Evolutionary conservation across 2,113 vertebrate genomes (phyloP).

Genomic region (Anas platyrhynchos): DNA sequence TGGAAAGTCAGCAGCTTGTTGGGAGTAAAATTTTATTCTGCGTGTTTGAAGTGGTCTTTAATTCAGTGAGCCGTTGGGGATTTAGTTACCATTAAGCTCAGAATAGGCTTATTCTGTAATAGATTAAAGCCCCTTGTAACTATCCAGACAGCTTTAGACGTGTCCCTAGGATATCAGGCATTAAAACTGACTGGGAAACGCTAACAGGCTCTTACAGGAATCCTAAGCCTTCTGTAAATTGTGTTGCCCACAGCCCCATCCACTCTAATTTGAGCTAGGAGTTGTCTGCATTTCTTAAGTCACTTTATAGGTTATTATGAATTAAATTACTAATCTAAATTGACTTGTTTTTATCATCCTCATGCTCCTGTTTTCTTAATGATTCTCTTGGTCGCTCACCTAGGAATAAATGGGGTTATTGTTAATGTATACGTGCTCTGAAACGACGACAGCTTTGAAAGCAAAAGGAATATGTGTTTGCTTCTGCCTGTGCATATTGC

Average conservation of each 20-base stretch:
- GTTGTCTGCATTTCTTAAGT: rapidly evolving
- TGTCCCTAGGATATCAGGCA: rapidly evolving
- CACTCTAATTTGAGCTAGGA: not conserved
- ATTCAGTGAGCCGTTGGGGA: conserved; percentile 5
- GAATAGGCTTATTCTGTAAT: not conserved
- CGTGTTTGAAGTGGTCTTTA: conserved; percentile 35
- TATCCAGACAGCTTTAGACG: not conserved
- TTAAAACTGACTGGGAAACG: not conserved
- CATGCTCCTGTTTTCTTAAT: not conserved
- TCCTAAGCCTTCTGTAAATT: not conserved
- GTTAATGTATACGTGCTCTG: not conserved
- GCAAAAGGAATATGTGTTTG: not conserved
- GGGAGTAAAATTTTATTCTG: conserved; percentile 58
- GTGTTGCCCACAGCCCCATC: not conserved
- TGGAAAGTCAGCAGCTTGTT: conserved; percentile 8
- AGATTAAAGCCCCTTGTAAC: not conserved
- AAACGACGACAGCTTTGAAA: not conserved
- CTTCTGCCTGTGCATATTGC: not conserved
- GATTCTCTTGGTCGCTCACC: not conserved
- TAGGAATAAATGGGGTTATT: not conserved
- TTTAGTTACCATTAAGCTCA: not conserved
- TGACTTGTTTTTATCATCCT: not conserved
- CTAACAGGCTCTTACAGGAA: not conserved
- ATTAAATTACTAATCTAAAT: not conserved
- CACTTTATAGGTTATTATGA: no score